A percentile compares a stretch with the other conserved stretches of the same genome.
Conservation (phyloP, 2,113 vertebrate species). For the Microcebus ravelobensis region DNA sequence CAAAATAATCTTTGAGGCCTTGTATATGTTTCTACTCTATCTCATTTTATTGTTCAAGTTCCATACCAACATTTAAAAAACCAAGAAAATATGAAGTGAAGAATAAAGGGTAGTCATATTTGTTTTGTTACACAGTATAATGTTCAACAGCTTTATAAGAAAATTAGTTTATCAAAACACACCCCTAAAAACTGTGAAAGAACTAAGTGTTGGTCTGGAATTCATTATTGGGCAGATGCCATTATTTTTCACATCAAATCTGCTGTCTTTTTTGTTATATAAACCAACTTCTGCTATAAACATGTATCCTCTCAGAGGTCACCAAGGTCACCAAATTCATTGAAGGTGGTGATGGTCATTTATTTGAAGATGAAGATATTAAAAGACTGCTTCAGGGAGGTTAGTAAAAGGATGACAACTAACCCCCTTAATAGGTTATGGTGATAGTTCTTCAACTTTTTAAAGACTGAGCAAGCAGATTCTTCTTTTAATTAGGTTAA, state of each 20-base stretch:
- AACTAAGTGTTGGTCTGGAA: slow-evolving; percentile 45
- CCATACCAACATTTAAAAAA: neutral
- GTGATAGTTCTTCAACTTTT: slow-evolving; percentile 82
- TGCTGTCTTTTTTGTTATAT: slow-evolving; percentile 61
- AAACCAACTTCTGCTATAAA: slow-evolving; percentile 84
- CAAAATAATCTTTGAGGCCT: neutral
- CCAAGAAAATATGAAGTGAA: neutral
- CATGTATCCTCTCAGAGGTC: slow-evolving; percentile 90
- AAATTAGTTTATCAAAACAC: neutral
- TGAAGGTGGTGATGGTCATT: slow-evolving; percentile 89
- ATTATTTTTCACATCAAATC: slow-evolving; percentile 19
- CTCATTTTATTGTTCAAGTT: neutral
- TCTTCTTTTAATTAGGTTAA: neutral
- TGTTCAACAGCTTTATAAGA: slow-evolving; percentile 8
- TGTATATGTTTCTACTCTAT: neutral
- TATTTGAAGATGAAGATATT: slow-evolving; percentile 92
- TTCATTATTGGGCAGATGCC: neutral
- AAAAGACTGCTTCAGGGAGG: slow-evolving; percentile 92
- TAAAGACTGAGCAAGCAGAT: slow-evolving; percentile 82
- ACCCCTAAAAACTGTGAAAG: neutral
- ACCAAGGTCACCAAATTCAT: slow-evolving; percentile 91
- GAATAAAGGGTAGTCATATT: neutral
- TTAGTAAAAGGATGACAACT: slow-evolving; percentile 87
- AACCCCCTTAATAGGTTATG: slow-evolving; percentile 82
- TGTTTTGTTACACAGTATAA: neutral